These are phyloP conservation scores for Enoplosus armatus DNA, from an alignment of 2,797 vertebrate genomes.

Conservation along the genomic window DNA sequence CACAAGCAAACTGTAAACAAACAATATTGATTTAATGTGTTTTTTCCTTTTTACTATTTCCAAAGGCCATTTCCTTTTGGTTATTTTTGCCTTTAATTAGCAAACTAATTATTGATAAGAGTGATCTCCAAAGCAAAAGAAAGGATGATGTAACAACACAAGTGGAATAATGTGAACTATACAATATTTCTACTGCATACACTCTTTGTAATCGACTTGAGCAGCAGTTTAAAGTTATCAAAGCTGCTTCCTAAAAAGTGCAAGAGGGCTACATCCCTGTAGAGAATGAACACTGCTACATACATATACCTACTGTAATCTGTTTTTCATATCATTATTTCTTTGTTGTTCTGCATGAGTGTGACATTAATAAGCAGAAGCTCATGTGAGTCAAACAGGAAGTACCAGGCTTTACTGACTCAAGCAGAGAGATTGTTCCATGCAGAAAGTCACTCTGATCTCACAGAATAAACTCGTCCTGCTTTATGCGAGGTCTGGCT, in stretches of 20 bases:
- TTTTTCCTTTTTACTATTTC: neutral
- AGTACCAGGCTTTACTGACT: conserved; percentile 61
- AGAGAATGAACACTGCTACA: neutral
- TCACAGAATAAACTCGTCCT: conserved; percentile 47
- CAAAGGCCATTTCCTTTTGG: neutral
- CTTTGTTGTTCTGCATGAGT: conserved; percentile 30
- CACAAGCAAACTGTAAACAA: neutral
- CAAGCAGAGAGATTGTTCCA: conserved; percentile 59
- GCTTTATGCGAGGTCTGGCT: conserved; percentile 43
- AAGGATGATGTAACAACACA: neutral
- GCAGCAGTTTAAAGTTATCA: neutral
- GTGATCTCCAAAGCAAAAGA: neutral
- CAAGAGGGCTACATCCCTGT: neutral
- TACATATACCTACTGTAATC: neutral
- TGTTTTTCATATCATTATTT: conserved; percentile 10
- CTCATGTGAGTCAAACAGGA: conserved; percentile 61
- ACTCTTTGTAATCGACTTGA: neutral
- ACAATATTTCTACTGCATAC: neutral
- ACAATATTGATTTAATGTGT: neutral
- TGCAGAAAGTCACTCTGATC: conserved; percentile 48
- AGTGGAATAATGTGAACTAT: neutral
- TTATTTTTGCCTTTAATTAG: conserved; percentile 1
- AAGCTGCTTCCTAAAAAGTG: neutral
- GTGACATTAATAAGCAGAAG: conserved; percentile 42
- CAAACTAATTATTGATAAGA: neutral